Conservation (phyloP, 2,113 vertebrate genomes). For the Capreolus pygargus region DNA sequence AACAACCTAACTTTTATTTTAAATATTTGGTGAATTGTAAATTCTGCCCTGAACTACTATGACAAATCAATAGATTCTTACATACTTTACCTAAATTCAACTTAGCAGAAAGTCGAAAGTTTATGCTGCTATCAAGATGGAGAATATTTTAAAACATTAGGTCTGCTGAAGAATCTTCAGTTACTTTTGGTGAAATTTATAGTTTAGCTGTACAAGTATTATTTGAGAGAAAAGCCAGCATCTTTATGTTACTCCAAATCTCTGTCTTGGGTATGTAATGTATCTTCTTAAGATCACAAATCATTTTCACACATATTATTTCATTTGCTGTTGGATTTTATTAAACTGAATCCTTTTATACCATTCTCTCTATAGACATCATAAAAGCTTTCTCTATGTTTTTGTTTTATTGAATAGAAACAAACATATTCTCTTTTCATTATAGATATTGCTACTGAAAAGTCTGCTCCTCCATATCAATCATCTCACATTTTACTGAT, state of each 20-base stretch:
- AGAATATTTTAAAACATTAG: background rate
- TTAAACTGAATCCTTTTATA: background rate
- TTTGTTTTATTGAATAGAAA: constrained; percentile 7
- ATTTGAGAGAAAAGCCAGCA: background rate
- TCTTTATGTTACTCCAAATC: background rate
- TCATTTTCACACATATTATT: constrained; percentile 16
- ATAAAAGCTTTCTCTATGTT: background rate
- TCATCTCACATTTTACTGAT: background rate
- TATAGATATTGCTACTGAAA: constrained; percentile 1
- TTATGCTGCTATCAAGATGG: background rate
- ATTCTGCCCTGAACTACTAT: background rate
- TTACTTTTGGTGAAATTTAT: background rate
- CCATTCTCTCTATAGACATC: background rate
- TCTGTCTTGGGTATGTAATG: background rate
- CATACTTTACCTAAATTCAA: background rate
- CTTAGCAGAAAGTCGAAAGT: background rate
- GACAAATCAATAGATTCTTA: background rate
- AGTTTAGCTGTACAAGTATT: background rate
- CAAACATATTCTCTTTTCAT: background rate
- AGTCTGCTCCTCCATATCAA: background rate
- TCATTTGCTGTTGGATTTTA: constrained; percentile 5
- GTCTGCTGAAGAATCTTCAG: background rate
- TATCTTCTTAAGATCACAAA: background rate
- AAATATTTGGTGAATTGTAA: background rate
- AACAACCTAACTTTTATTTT: background rate